Base-by-base conservation (phyloP, 2,113 vertebrate species). In the Scytalopus superciliaris region DNA sequence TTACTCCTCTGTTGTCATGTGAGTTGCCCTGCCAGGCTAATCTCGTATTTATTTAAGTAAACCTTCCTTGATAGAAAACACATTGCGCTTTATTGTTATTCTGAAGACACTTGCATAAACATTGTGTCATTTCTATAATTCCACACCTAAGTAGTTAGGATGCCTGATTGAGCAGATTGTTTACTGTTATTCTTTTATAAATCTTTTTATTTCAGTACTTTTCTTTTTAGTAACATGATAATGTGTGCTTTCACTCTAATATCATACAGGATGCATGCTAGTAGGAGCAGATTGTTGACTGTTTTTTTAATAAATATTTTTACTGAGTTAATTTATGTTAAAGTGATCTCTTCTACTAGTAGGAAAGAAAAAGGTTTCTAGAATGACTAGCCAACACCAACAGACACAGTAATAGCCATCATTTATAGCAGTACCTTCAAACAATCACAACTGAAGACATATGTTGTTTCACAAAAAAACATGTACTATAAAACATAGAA, bases 251-350 rank as follows among this genome's bases (percentile, higher is more conserved):
- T 93, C 77, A 57, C 50, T 80, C 76, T 93, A 84, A 79, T 93
- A 79, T 31, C 1, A 0, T 74, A 69, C 49, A 89, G 89, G 70
- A 75, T 50, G 40, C 63, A 56, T 56, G 45, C 55, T 93, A 96
- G 88, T 62, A 73, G 63, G 30, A 97, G 93, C 95, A 96, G 96
- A 93, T 62, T 96, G 89, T 96, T 97, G 79, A 94, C 92, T 96
- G 40, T 76, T 88, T 76, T 72, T 95, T 90, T 87, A 97, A 96
- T 96, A 96, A 97, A 96, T 95, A 95, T 94, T 92, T 95, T 87
- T 96, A 87, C 83, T 63, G 42, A 90, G 78, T 37, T 94, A 83
- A 85, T 94, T 96, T 78, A 74, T 92, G 87, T 96, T 89, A 93
- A 93, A 93, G 50, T 67, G 66, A 74, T 94, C 78, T 86, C 42